Percentiles rank a stretch among this genome's conserved stretches.
Evolutionary conservation across 2,797 vertebrate genomes (phyloP).

Genomic region (Mus spretus): DNA sequence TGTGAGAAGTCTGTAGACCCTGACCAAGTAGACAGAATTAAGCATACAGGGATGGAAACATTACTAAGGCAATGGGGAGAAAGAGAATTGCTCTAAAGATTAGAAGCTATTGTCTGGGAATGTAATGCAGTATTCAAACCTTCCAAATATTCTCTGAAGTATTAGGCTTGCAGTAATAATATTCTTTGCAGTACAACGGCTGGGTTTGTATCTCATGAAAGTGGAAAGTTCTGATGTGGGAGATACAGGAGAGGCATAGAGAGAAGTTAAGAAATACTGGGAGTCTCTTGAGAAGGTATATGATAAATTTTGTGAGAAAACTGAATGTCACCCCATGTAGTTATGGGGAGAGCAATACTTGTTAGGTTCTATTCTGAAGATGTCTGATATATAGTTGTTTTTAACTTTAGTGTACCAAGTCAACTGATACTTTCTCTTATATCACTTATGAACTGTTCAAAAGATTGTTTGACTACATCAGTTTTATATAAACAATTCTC

Average conservation of each 20-base stretch:
- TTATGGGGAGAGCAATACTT: not conserved
- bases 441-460: not conserved
- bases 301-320: not conserved
- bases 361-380: not conserved
- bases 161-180: not conserved
- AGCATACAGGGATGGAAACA: not conserved
- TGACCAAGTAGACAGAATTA: not conserved
- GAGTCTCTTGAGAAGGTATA: not conserved
- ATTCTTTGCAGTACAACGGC: not conserved
- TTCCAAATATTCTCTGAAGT: not conserved
- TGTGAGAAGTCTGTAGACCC: not conserved
- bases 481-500: not conserved
- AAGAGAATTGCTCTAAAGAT: not conserved
- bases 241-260: not conserved
- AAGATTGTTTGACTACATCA: not conserved
- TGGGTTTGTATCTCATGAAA: not conserved
- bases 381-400: not conserved
- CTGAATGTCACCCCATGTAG: not conserved
- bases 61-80: not conserved
- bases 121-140: not conserved
- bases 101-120: not conserved
- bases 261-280: not conserved
- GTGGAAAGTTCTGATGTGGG: not conserved
- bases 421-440: not conserved
- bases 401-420: not conserved